Percentiles rank a stretch among this genome's conserved stretches.
Evolutionary conservation across 2,113 vertebrate species (phyloP).

Genomic region (Lethenteron reissneri): DNA sequence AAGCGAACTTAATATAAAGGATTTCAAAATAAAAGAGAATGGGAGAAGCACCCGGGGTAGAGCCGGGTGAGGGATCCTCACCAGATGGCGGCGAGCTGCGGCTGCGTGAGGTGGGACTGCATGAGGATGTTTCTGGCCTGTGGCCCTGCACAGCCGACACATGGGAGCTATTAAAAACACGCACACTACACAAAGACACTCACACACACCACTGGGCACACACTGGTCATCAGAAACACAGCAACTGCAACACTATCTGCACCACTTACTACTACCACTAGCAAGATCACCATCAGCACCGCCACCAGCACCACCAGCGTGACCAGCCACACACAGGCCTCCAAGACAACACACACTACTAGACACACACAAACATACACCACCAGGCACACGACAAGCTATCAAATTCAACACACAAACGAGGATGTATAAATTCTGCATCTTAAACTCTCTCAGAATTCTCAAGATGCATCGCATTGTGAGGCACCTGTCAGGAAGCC

Average conservation of each 20-base stretch:
- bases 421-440: not conserved
- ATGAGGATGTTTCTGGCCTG: constrained; percentile 95
- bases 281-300: too few species aligned
- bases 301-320: too few species aligned
- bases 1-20: too few species aligned
- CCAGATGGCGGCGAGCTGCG: constrained; percentile 88
- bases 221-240: too few species aligned
- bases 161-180: not conserved
- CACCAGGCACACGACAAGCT: constrained; percentile 5
- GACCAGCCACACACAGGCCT: too few species aligned
- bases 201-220: too few species aligned
- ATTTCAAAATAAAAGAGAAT: constrained; percentile 7
- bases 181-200: too few species aligned
- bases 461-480: not conserved
- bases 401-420: constrained; percentile 8
- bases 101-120: constrained; percentile 94
- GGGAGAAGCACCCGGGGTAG: constrained; percentile 6
- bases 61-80: constrained; percentile 19
- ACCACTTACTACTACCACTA: too few species aligned
- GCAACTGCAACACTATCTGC: too few species aligned
- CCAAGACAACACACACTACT: too few species aligned
- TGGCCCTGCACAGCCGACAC: constrained; percentile 33
- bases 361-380: too few species aligned
- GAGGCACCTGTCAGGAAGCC: constrained; percentile 74
- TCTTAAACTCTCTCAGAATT: too few species aligned